These are phyloP conservation scores for Enteromius paludinosus DNA, from an alignment of 2,797 vertebrate genomes.

Conservation along the genomic window DNA sequence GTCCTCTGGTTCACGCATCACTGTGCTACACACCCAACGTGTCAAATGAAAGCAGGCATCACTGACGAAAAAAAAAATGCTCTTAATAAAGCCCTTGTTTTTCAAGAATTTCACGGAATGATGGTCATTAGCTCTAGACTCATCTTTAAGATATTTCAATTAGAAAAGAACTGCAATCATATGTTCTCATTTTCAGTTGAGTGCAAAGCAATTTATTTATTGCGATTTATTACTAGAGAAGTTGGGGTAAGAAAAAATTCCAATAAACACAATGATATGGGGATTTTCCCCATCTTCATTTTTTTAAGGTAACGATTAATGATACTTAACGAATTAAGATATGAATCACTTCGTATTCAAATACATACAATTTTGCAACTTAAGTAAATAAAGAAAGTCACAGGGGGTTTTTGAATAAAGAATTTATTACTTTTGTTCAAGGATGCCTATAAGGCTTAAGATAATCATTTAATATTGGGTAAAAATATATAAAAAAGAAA, in stretches of 20 bases:
- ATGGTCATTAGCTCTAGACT: background rate
- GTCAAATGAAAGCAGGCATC: background rate
- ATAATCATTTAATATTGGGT: background rate
- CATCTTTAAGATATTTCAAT: background rate
- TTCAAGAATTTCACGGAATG: background rate
- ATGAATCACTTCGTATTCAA: background rate
- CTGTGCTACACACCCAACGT: slow-evolving; percentile 1
- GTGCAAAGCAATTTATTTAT: no score
- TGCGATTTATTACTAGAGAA: background rate
- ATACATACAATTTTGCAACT: background rate
- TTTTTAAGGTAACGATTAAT: no score
- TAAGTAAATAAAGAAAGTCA: no score
- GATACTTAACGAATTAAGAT: no score
- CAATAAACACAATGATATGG: no score
- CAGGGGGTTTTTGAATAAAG: no score
- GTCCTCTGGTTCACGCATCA: background rate
- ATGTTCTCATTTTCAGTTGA: background rate
- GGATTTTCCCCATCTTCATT: no score
- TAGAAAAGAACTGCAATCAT: background rate
- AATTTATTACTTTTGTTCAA: background rate
- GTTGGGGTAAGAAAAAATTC: no score
- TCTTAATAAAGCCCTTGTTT: background rate
- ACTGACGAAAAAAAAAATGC: background rate
- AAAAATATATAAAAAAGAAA: background rate
- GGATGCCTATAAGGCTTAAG: background rate